Evolutionary conservation across 2,888 invertebrate genomes (phyloP).

Genomic region (Litoditis marina): DNA sequence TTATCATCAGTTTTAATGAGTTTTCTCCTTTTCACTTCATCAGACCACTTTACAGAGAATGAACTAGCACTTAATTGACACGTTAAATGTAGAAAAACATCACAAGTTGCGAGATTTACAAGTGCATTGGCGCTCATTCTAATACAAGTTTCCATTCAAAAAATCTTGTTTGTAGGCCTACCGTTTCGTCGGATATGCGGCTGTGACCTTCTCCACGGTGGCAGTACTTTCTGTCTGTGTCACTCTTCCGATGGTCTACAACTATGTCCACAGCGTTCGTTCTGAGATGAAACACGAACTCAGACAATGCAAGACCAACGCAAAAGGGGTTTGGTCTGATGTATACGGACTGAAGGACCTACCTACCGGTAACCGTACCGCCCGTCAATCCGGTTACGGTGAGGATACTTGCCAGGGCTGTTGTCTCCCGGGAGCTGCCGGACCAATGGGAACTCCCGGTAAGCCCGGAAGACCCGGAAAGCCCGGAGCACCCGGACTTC

Average conservation of each 20-base stretch:
- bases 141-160: too few species aligned
- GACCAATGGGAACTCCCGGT: conserved; percentile 56
- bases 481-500: conserved; percentile 59
- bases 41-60: too few species aligned
- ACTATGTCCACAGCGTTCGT: conserved; percentile 49
- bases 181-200: conserved; percentile 59
- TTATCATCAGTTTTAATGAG: too few species aligned
- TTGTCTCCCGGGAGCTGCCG: conserved; percentile 53
- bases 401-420: conserved; percentile 40
- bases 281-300: conserved; percentile 44
- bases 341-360: conserved; percentile 46
- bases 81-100: too few species aligned
- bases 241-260: conserved; percentile 52
- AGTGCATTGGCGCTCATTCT: too few species aligned
- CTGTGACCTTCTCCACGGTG: conserved; percentile 53
- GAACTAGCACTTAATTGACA: too few species aligned
- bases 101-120: too few species aligned
- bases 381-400: too few species aligned
- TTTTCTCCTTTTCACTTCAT: too few species aligned
- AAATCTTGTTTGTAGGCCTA: conserved; percentile 53
- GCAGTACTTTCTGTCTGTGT: conserved; percentile 49
- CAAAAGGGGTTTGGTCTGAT: conserved; percentile 53
- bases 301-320: conserved; percentile 46
- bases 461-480: conserved; percentile 56
- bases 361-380: conserved; percentile 50